Conservation (phyloP, 2,888 invertebrate species). For the Mythimna ferrago region DNA sequence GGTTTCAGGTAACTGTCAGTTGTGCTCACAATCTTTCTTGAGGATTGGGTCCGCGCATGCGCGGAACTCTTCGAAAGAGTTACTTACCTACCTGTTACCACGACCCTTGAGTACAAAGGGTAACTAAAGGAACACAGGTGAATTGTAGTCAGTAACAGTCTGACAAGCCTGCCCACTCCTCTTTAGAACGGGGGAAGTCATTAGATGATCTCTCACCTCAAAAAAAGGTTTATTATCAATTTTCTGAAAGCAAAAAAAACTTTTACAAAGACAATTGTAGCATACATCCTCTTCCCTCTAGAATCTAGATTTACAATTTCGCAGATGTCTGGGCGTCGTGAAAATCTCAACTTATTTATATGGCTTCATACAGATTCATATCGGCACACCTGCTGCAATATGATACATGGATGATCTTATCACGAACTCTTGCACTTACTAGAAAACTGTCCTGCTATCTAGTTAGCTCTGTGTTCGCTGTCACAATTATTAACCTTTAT, state of each 20-base stretch:
- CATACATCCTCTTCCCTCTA: constrained; percentile 69
- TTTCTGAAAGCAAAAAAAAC: neutral
- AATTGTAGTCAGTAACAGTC: no score
- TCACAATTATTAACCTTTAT: constrained; percentile 41
- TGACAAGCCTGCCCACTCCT: no score
- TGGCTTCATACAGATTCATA: constrained; percentile 73
- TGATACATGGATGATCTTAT: constrained; percentile 60
- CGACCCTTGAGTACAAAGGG: no score
- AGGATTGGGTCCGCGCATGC: no score
- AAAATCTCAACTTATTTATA: constrained; percentile 72
- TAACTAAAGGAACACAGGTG: no score
- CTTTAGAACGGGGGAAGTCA: no score
- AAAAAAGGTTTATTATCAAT: no score
- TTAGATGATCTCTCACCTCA: no score
- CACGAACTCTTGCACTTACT: constrained; percentile 27
- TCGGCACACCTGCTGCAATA: constrained; percentile 71
- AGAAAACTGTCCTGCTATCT: constrained; percentile 30
- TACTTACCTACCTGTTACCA: no score
- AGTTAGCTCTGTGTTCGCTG: constrained; percentile 24
- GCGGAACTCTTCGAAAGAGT: no score
- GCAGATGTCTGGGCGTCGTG: constrained; percentile 63
- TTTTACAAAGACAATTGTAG: constrained; percentile 55
- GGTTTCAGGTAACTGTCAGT: no score
- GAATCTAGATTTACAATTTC: constrained; percentile 68
- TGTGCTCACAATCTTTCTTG: no score